Base-by-base conservation (phyloP, 1,140 invertebrate species). In the Oreohelix idahoensis region DNA sequence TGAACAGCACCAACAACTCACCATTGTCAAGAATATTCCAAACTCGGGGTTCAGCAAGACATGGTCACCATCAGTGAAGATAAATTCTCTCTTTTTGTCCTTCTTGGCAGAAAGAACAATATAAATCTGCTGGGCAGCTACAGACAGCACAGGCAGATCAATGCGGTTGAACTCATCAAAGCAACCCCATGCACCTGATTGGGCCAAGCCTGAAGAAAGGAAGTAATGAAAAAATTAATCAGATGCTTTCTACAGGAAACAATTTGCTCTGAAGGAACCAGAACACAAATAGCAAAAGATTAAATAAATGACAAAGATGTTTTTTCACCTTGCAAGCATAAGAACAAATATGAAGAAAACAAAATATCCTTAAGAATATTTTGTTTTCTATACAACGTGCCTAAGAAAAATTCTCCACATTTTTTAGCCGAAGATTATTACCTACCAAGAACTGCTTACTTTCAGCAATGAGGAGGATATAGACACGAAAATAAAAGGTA, bases 151-250 rank as follows among this genome's bases (percentile, higher is more conserved):
- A 0, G 98, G 97, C 42, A 99, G 92, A 91, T 98, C 97, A 81
- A 99, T 99, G 63, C 98, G 94, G 90, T 99, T 99, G 93, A 99
- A 99, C 87, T 99, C 97, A 89, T 98, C 97, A 91, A 98, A 98
- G 90, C 97, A 98, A 0, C 98, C 97, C 97, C 97, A 99, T 0
- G 97, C 96, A 10, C 98, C 98, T 29, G 97, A 98, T 92, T 99
- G 97, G 0, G 97, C 96, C 20, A 99, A 92, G 38, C 98, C 97
- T 95, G 78, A 35, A 76, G 38, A 74, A 29, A 73, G 13, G 17
- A 58, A 23, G 17, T 17, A 13, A 38, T 29, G 32, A 26, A 63
- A 15, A 66, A 63, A 35, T 45, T 15, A 45, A 58, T 4, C 23
- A 53, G 20, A 36, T 2, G 42, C 5, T 45, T 45, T 45, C 5